phyloP scores from a whole-genome alignment of 2,797 vertebrate species.

The Anomalospiza imberbis region DNA sequence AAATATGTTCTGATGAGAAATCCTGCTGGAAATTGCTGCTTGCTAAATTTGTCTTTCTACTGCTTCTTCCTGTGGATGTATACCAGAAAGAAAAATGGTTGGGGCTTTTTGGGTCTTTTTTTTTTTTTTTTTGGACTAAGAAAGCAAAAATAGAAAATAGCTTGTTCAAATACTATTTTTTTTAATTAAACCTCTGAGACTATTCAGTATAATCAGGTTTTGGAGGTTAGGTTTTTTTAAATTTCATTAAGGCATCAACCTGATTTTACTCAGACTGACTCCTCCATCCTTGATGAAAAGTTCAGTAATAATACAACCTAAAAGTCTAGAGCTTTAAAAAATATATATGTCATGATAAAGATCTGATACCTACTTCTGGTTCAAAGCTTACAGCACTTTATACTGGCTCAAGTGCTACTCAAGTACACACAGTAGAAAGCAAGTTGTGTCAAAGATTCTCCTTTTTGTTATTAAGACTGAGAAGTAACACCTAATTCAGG shows the following conservation, averaged over 20 bases:
- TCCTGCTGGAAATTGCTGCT: not conserved
- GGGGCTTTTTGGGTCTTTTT: not conserved
- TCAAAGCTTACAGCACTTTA: not conserved
- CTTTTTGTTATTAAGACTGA: not conserved
- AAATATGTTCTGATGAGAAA: not conserved
- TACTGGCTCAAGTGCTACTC: not conserved
- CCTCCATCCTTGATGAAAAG: not conserved
- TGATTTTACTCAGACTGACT: not conserved
- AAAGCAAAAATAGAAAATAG: not conserved
- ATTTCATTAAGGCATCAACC: not conserved
- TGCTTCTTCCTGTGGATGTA: not conserved
- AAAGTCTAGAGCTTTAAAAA: not conserved
- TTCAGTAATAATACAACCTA: not conserved
- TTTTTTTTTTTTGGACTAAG: not conserved
- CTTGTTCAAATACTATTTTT: not conserved
- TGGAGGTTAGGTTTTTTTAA: fast-evolving
- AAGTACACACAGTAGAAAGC: not conserved
- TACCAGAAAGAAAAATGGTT: not conserved
- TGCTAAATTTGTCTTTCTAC: not conserved
- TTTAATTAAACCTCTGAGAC: not conserved
- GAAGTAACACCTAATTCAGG: not conserved
- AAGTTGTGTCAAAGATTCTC: not conserved
- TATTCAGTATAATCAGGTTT: not conserved
- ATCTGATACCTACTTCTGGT: not conserved
- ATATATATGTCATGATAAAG: not conserved